Evolutionary conservation across 2,888 invertebrate species (phyloP).

Genomic region (Eudasyphora cyanicolor): DNA sequence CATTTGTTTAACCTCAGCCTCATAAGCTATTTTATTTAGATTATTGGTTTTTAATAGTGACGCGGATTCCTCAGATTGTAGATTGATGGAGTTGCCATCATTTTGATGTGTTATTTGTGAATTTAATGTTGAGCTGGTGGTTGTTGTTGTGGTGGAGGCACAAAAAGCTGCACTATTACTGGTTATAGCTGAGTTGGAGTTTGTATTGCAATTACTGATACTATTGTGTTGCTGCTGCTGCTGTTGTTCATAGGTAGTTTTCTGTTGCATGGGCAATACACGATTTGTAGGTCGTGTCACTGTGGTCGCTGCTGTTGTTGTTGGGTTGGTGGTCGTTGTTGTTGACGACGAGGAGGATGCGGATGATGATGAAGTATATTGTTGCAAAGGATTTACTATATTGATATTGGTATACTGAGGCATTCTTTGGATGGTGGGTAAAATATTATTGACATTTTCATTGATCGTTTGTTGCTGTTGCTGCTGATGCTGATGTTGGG

Average conservation of each 20-base stretch:
- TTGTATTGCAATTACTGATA: constrained; percentile 69
- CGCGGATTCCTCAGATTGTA: constrained; percentile 4
- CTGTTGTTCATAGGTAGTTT: constrained; percentile 55
- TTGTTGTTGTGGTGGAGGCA: constrained; percentile 32
- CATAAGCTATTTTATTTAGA: constrained; percentile 65
- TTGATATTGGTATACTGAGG: constrained; percentile 72
- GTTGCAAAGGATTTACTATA: constrained; percentile 86
- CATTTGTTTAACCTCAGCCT: constrained; percentile 65
- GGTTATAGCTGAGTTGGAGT: constrained; percentile 73
- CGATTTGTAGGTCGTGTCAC: constrained; percentile 87
- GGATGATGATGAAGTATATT: constrained; percentile 71
- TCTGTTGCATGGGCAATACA: constrained; percentile 88
- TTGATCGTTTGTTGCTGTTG: not conserved
- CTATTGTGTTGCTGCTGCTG: constrained; percentile 80
- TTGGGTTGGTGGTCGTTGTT: constrained; percentile 63
- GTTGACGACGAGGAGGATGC: constrained; percentile 68
- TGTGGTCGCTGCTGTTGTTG: constrained; percentile 68
- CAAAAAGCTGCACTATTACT: constrained; percentile 73
- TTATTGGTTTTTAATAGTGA: constrained; percentile 62
- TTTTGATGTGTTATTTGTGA: constrained; percentile 42
- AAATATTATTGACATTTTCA: constrained; percentile 54
- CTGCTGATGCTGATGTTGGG: not conserved
- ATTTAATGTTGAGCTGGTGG: constrained; percentile 32
- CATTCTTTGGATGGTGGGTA: constrained; percentile 63
- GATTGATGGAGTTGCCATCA: not conserved